phyloP scores from a whole-genome alignment of 2,888 invertebrate genomes.

The Amblyteles armatorius region DNA sequence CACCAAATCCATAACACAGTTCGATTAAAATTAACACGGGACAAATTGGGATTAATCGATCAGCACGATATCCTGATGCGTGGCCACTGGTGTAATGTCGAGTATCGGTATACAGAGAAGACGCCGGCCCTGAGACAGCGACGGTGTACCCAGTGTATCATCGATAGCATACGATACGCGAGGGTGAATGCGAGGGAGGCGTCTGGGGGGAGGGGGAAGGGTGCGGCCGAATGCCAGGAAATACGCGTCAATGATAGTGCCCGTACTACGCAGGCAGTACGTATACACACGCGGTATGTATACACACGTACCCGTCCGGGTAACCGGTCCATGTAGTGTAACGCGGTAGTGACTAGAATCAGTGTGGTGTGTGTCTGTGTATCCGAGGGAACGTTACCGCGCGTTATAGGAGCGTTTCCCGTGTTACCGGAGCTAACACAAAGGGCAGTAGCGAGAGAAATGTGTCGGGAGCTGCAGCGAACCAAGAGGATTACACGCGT shows the following conservation, averaged over 20 bases:
- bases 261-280: not conserved
- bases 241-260: conserved; percentile 16
- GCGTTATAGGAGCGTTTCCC: conserved; percentile 51
- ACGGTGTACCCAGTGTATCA: not conserved
- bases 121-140: not conserved
- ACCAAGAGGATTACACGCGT: conserved; percentile 73
- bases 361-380: not conserved
- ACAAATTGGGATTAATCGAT: conserved; percentile 16
- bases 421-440: conserved; percentile 56
- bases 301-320: not conserved
- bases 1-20: not conserved
- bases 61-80: not conserved
- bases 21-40: conserved; percentile 10
- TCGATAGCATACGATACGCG: conserved; percentile 19
- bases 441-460: conserved; percentile 45
- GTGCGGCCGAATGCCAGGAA: not conserved
- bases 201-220: not conserved
- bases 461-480: conserved; percentile 15
- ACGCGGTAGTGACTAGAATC: not conserved
- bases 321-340: not conserved
- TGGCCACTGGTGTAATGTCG: not conserved
- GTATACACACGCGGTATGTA: not conserved
- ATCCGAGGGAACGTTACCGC: conserved; percentile 23
- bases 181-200: not conserved
- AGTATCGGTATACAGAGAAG: conserved; percentile 4